phyloP scores from a whole-genome alignment of 2,797 vertebrate genomes.

The Pseudotriccus pelzelni region DNA sequence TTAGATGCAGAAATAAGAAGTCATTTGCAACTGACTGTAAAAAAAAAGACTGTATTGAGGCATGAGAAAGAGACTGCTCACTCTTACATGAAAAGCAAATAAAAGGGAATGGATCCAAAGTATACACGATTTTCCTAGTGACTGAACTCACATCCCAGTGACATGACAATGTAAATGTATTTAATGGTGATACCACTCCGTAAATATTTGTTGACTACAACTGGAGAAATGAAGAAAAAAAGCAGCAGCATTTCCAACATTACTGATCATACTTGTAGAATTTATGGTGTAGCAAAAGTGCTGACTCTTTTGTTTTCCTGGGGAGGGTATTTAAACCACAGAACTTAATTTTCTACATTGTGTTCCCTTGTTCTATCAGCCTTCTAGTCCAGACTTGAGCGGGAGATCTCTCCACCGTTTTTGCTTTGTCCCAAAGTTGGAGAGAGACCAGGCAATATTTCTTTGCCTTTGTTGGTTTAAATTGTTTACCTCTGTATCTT shows the following conservation, averaged over 20 bases:
- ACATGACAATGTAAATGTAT: background rate
- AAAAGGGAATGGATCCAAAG: background rate
- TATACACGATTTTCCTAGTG: background rate
- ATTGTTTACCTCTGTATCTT: background rate
- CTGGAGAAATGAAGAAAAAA: background rate
- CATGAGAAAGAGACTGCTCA: background rate
- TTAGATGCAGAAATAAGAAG: background rate
- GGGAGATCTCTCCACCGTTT: background rate
- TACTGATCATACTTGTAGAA: background rate
- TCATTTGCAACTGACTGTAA: background rate
- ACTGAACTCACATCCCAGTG: background rate
- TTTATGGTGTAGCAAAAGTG: background rate
- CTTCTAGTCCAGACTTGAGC: background rate
- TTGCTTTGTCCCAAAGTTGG: background rate
- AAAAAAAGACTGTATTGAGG: background rate
- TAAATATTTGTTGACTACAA: background rate
- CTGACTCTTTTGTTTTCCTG: background rate
- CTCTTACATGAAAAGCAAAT: background rate
- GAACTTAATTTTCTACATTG: background rate
- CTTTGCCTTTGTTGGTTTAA: background rate
- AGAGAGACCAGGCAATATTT: background rate
- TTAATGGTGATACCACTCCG: background rate
- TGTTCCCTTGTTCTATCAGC: background rate
- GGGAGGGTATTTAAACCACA: background rate
- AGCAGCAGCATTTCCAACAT: background rate